Percentiles rank a stretch among this genome's conserved stretches.
Evolutionary conservation across 2,797 vertebrate species (phyloP).

Genomic region (Enteromius argenteus): DNA sequence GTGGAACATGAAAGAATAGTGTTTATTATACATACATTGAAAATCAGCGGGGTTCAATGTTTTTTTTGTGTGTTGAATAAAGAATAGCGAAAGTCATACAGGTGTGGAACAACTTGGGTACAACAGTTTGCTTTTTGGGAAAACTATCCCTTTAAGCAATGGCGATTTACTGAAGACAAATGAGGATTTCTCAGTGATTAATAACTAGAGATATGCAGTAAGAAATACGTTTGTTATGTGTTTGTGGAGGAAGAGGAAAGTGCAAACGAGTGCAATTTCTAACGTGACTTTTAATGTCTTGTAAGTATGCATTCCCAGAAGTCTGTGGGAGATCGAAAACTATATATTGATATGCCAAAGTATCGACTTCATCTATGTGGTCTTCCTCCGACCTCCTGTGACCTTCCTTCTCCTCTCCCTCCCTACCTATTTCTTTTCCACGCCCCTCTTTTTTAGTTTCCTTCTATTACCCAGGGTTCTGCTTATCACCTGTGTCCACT

Average conservation of each 20-base stretch:
- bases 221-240: neutral
- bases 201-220: neutral
- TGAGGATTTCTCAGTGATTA: neutral
- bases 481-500: constrained; percentile 40
- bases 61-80: neutral
- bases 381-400: constrained; percentile 28
- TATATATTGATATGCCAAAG: neutral
- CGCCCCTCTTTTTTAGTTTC: constrained; percentile 24
- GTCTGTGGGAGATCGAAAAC: neutral
- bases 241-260: neutral
- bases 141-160: neutral
- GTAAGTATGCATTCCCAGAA: constrained; percentile 23
- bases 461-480: constrained; percentile 12
- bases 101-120: neutral
- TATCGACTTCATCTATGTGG: constrained; percentile 13
- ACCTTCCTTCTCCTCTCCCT: constrained; percentile 35
- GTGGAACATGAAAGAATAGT: neutral
- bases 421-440: constrained; percentile 25
- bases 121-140: neutral
- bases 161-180: neutral
- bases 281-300: neutral
- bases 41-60: neutral
- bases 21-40: neutral
- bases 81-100: neutral
- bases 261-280: constrained; percentile 8